Base-by-base conservation (phyloP, 1,140 invertebrate genomes). In the Chionoecetes opilio region DNA sequence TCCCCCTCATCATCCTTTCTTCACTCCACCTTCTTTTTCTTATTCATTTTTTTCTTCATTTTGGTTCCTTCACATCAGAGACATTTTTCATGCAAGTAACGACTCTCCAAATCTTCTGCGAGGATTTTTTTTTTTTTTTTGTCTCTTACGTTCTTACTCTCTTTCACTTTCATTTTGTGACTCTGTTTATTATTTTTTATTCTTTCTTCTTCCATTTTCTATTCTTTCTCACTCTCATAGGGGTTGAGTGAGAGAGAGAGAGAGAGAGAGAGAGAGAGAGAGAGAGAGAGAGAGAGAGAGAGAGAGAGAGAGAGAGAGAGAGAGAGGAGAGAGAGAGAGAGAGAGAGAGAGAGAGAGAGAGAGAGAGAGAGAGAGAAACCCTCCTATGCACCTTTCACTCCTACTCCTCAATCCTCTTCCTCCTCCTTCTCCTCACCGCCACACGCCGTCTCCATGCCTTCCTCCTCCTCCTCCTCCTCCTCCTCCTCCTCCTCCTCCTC, bases 321-420 rank as follows among this genome's bases (percentile, higher is more conserved):
- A 53, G 46, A 53, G 46, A 53, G 63, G 63, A 75, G 63, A 75
- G 63, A 75, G 63, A 75, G 63, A 75, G 63, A 75, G 63, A 75
- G 63, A 75, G 63, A 75, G 63, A 75, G 63, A 75, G 63, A 75
- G 63, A 75, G 63, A 75, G 63, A 75, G 63, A 75, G 63, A 75
- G 63, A 21, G 21, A 75, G 21, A 21, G 21, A 75, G 21, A 75
- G 11, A 75, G 63, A 75, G 63, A 75, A n/a, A n/a, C 8, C 63
- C 63, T 26, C n/a, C 63, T 75, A 9, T 53, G 46, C 46, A 53
- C 46, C 11, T 21, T n/a, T 75, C 21, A 75, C 63, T 75, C n/a
- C 63, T 75, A 31, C 35, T 34, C 32, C 85, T 86, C 85, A 2
- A 14, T n/a, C 2, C 82, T 34, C 32, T 29, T 31, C 26, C 29